Evolutionary conservation across 1,140 invertebrate genomes (phyloP).

Genomic region (Plectus sambesii): DNA sequence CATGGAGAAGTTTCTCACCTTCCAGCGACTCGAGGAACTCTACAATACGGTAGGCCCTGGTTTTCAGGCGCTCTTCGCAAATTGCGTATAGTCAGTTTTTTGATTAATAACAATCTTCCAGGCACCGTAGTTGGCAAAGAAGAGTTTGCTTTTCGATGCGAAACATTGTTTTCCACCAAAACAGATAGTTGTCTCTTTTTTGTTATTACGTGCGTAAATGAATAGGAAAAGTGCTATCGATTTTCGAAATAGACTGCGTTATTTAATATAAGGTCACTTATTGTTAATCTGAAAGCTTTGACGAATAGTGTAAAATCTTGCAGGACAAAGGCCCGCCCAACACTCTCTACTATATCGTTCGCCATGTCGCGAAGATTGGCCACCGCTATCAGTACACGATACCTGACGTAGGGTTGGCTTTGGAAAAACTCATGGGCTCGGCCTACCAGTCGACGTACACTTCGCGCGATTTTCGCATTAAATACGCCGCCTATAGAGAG

Average conservation of each 20-base stretch:
- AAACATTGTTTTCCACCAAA: slow-evolving; percentile 3
- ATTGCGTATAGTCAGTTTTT: slow-evolving; percentile 1
- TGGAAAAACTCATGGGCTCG: slow-evolving; percentile 93
- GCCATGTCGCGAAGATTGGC: slow-evolving; percentile 27
- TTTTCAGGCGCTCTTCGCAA: neutral
- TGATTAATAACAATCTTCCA: slow-evolving; percentile 11
- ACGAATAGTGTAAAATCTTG: slow-evolving; percentile 14
- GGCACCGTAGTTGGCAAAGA: no score
- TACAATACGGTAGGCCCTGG: slow-evolving; percentile 68
- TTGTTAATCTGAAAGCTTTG: no score
- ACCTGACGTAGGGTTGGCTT: slow-evolving; percentile 84
- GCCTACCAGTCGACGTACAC: slow-evolving; percentile 85
- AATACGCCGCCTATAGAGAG: slow-evolving; percentile 60
- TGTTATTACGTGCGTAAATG: no score
- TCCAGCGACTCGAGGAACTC: slow-evolving; percentile 80
- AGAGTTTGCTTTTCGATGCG: neutral
- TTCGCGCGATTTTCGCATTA: slow-evolving; percentile 72
- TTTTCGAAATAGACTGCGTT: no score
- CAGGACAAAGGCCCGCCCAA: slow-evolving; percentile 49
- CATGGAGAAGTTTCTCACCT: slow-evolving; percentile 91
- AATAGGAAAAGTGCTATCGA: no score
- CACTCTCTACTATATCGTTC: slow-evolving; percentile 35
- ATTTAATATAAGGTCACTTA: no score
- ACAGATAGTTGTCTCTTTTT: slow-evolving; percentile 11
- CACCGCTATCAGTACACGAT: slow-evolving; percentile 48